Conservation (phyloP, 1,140 invertebrate genomes). For the Neodiprion lecontei region DNA sequence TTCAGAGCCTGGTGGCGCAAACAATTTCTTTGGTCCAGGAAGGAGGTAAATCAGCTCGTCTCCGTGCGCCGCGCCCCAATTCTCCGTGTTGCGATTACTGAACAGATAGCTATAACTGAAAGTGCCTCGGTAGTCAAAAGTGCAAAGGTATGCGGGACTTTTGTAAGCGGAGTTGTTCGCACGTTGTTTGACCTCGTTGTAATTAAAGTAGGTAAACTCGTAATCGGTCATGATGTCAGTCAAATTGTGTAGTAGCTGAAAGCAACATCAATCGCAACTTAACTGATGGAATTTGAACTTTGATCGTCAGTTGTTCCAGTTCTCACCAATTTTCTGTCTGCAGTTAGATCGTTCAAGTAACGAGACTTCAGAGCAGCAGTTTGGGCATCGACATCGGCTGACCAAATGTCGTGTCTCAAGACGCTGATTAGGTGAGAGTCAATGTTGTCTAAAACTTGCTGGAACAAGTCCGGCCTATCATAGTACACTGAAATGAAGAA, state of each 20-base stretch:
- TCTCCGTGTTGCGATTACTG: neutral
- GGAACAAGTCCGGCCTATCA: neutral
- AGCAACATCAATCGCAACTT: neutral
- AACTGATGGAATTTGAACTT: neutral
- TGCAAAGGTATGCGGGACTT: neutral
- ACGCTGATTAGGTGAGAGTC: neutral
- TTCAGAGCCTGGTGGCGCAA: neutral
- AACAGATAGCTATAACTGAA: neutral
- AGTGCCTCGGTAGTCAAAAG: neutral
- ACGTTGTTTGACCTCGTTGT: neutral
- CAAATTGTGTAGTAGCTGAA: neutral
- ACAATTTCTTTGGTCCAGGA: neutral
- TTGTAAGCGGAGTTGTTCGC: neutral
- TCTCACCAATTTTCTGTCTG: neutral
- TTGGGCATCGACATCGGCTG: neutral
- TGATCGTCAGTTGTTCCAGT: neutral
- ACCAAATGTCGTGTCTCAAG: neutral
- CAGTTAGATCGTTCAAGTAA: constrained; percentile 1
- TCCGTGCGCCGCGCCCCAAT: neutral
- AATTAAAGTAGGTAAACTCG: neutral
- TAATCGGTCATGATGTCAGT: neutral
- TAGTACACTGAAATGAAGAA: neutral
- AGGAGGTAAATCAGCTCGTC: neutral
- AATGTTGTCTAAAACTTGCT: neutral
- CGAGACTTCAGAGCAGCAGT: neutral